phyloP scores from a whole-genome alignment of 2,888 invertebrate species.

The Macrophya alboannulata region DNA sequence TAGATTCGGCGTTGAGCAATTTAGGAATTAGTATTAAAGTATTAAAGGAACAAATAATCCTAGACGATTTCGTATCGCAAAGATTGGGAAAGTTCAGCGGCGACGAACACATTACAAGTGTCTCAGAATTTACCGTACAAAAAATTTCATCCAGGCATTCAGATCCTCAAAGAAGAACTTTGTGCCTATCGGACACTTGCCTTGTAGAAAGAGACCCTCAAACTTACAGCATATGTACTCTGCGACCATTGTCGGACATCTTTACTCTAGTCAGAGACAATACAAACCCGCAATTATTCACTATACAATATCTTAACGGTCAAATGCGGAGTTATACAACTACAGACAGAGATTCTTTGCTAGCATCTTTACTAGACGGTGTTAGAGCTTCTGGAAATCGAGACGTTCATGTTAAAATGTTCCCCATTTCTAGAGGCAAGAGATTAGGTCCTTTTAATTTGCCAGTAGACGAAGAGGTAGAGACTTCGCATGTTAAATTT shows the following conservation, averaged over 20 bases:
- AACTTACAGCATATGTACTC: constrained; percentile 96
- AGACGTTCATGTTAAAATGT: constrained; percentile 96
- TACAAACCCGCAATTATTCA: constrained; percentile 95
- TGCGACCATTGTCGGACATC: constrained; percentile 91
- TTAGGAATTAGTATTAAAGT: constrained; percentile 93
- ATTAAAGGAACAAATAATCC: constrained; percentile 90
- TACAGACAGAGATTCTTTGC: constrained; percentile 96
- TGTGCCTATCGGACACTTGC: constrained; percentile 98
- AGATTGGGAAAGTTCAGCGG: constrained; percentile 95
- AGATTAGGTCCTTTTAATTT: constrained; percentile 94
- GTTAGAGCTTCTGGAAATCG: constrained; percentile 98
- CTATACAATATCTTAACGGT: constrained; percentile 96
- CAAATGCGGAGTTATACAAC: constrained; percentile 94
- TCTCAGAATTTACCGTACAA: constrained; percentile 97
- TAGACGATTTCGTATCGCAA: constrained; percentile 93
- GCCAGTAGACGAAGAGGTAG: constrained; percentile 97
- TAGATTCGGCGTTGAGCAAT: constrained; percentile 90
- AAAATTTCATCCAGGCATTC: constrained; percentile 92
- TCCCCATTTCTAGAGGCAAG: constrained; percentile 91
- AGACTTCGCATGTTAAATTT: constrained; percentile 94
- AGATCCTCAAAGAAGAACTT: constrained; percentile 92
- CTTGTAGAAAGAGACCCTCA: constrained; percentile 98
- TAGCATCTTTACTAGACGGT: constrained; percentile 97
- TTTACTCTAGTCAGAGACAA: constrained; percentile 95
- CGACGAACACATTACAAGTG: constrained; percentile 97